Percentiles rank a stretch among this genome's conserved stretches.
Conservation (phyloP, 2,888 invertebrate species). For the Ernsta delagoae region DNA sequence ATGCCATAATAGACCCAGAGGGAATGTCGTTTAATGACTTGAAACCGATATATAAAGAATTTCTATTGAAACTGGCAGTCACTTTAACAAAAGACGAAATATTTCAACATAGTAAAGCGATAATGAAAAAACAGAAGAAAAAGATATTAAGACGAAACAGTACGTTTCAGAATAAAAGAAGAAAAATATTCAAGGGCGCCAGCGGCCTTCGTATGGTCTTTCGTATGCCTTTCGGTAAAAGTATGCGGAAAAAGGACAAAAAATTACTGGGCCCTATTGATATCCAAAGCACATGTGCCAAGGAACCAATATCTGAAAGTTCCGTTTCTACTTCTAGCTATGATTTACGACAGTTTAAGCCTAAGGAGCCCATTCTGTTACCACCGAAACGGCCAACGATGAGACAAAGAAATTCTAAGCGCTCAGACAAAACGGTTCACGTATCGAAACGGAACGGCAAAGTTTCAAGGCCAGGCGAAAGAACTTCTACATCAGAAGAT, state of each 20-base stretch:
- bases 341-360: slow-evolving; percentile 86
- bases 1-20: slow-evolving; percentile 95
- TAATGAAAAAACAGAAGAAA: slow-evolving; percentile 93
- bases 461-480: slow-evolving; percentile 81
- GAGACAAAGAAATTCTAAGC: slow-evolving; percentile 71
- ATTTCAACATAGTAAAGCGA: slow-evolving; percentile 94
- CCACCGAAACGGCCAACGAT: slow-evolving; percentile 73
- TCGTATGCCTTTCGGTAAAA: slow-evolving; percentile 83
- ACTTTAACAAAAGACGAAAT: slow-evolving; percentile 96
- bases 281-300: slow-evolving; percentile 42
- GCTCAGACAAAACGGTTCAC: slow-evolving; percentile 70
- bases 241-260: slow-evolving; percentile 64
- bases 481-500: slow-evolving; percentile 87
- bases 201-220: slow-evolving; percentile 87
- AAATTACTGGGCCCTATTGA: slow-evolving; percentile 46
- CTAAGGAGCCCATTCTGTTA: slow-evolving; percentile 79
- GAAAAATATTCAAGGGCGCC: slow-evolving; percentile 85
- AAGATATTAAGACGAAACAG: slow-evolving; percentile 86
- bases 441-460: slow-evolving; percentile 74
- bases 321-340: slow-evolving; percentile 87
- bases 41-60: slow-evolving; percentile 96
- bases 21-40: slow-evolving; percentile 97
- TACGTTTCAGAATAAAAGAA: slow-evolving; percentile 83
- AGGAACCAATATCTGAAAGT: slow-evolving; percentile 81
- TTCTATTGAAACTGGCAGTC: slow-evolving; percentile 93